These are phyloP conservation scores for Campopleginae sp. DNA, from an alignment of 2,888 invertebrate genomes.

Conservation along the genomic window DNA sequence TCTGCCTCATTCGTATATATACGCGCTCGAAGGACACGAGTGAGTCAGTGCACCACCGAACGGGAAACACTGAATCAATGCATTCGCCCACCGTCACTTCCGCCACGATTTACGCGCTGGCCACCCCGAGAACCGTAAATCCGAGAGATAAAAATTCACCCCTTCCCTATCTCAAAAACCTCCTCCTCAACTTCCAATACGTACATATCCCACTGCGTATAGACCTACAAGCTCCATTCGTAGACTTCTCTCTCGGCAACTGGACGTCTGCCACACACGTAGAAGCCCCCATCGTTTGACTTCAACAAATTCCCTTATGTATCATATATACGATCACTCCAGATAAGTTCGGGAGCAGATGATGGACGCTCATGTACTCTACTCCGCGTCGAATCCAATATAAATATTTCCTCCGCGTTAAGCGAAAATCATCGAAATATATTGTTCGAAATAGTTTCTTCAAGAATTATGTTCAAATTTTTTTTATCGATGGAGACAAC, in stretches of 20 bases:
- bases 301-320: conserved; percentile 17
- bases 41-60: conserved; percentile 57
- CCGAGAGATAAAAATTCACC: conserved; percentile 68
- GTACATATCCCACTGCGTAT: conserved; percentile 19
- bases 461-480: neutral
- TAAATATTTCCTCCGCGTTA: neutral
- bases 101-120: conserved; percentile 68
- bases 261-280: conserved; percentile 42
- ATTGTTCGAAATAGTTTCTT: neutral
- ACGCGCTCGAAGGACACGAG: conserved; percentile 5
- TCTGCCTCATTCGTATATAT: conserved; percentile 7
- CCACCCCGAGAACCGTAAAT: conserved; percentile 68
- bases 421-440: neutral
- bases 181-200: conserved; percentile 21
- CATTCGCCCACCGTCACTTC: conserved; percentile 69
- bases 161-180: conserved; percentile 17
- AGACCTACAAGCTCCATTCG: conserved; percentile 8
- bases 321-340: conserved; percentile 5
- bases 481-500: neutral
- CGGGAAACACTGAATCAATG: conserved; percentile 68
- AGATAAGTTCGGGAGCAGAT: neutral
- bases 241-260: conserved; percentile 12
- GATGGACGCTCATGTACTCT: neutral
- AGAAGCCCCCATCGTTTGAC: conserved; percentile 46
- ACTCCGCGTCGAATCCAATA: neutral